Conservation (phyloP, 2,888 invertebrate genomes). For the Apamea epomidion region DNA sequence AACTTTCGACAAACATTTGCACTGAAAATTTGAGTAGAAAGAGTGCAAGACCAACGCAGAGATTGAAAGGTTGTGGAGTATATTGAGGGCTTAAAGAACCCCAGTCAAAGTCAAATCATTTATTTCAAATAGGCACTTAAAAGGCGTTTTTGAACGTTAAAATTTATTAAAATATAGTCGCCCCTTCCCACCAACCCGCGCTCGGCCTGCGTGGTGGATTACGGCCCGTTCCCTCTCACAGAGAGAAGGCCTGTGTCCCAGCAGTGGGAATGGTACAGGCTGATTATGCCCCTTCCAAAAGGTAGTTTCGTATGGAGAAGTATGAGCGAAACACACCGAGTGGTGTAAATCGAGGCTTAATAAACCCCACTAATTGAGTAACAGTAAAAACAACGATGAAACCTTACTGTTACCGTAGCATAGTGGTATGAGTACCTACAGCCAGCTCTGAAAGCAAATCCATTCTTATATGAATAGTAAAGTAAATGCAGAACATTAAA, state of each 20-base stretch:
- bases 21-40: background rate
- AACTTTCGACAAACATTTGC: constrained; percentile 19
- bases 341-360: constrained; percentile 15
- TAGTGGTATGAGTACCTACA: constrained; percentile 3
- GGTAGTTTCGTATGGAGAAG: background rate
- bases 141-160: background rate
- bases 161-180: background rate
- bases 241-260: too few relatives aligned
- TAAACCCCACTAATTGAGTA: background rate
- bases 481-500: constrained; percentile 45
- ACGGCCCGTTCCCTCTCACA: too few relatives aligned
- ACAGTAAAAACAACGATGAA: constrained; percentile 29
- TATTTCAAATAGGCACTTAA: background rate
- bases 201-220: too few relatives aligned
- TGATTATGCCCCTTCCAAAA: too few relatives aligned
- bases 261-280: too few relatives aligned
- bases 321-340: background rate
- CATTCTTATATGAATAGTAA: constrained; percentile 47
- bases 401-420: background rate
- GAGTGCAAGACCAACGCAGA: background rate
- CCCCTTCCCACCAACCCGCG: background rate
- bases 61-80: background rate
- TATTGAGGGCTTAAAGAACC: background rate
- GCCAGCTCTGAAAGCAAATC: constrained; percentile 27
- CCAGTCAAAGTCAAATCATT: background rate